A percentile compares a stretch with the other conserved stretches of the same genome.
Evolutionary conservation across 2,888 invertebrate genomes (phyloP).

Genomic region (Chrysolina oricalcia): DNA sequence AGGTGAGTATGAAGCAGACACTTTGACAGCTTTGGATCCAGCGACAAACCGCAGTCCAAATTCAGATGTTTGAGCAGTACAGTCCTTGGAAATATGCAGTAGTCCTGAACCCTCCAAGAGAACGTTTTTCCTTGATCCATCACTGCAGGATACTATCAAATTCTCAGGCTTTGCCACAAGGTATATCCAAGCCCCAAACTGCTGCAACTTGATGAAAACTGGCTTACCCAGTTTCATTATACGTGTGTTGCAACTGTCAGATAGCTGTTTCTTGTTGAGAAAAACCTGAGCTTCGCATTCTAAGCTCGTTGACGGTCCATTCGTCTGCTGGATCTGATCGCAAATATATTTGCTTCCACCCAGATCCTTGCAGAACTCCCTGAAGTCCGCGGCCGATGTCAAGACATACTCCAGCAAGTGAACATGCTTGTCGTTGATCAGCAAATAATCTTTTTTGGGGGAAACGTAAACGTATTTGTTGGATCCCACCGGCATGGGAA

Average conservation of each 20-base stretch:
- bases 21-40: background rate
- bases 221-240: conserved; percentile 27
- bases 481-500: conserved; percentile 10
- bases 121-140: background rate
- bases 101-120: background rate
- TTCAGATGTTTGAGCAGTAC: background rate
- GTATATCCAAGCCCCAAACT: conserved; percentile 35
- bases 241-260: conserved; percentile 28
- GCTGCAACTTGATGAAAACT: conserved; percentile 34
- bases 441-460: conserved; percentile 33
- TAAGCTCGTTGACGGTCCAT: background rate
- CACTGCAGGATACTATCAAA: conserved; percentile 19
- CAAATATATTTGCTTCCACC: conserved; percentile 31
- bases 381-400: conserved; percentile 29
- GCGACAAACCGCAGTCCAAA: background rate
- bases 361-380: conserved; percentile 26
- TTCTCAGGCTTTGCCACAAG: conserved; percentile 19
- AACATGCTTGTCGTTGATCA: conserved; percentile 29
- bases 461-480: conserved; percentile 36
- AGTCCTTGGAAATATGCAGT: background rate
- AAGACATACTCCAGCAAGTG: conserved; percentile 32
- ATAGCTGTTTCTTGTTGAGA: conserved; percentile 12
- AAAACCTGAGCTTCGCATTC: conserved; percentile 37
- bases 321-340: conserved; percentile 27
- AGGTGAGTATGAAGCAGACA: background rate